These are phyloP conservation scores for Hydrozoanthus tunicans DNA, from an alignment of 64 coral and sea anemone species.

Conservation along the genomic window DNA sequence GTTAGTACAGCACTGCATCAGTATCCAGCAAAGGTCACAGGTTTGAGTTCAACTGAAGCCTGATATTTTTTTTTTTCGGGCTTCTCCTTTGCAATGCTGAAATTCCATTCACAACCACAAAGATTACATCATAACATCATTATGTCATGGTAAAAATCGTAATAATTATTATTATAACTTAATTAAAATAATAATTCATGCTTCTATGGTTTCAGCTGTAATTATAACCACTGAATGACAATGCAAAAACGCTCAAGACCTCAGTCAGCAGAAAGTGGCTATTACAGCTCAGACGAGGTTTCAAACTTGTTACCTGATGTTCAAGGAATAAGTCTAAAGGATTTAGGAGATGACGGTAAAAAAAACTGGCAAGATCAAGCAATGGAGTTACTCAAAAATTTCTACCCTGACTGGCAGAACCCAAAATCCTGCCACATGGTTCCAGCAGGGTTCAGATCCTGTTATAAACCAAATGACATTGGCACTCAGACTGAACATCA, in stretches of 20 bases:
- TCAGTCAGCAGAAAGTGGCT: slow-evolving; percentile 4
- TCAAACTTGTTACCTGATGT: neutral
- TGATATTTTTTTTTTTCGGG: too few relatives aligned
- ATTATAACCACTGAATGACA: neutral
- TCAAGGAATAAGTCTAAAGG: neutral
- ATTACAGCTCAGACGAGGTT: neutral
- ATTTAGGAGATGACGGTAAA: slow-evolving; percentile 42
- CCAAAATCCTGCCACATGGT: slow-evolving; percentile 42
- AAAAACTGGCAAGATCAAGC: slow-evolving; percentile 62
- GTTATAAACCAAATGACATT: neutral
- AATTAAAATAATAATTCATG: too few relatives aligned
- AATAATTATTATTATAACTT: too few relatives aligned
- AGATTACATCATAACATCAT: too few relatives aligned
- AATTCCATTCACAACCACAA: too few relatives aligned
- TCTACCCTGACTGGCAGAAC: slow-evolving; percentile 44
- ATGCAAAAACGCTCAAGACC: neutral
- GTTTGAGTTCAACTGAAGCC: too few relatives aligned
- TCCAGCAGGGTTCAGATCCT: neutral
- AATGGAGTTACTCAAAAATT: neutral
- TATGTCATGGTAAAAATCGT: too few relatives aligned
- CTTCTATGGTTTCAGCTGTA: too few relatives aligned
- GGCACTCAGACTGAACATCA: slow-evolving; percentile 30
- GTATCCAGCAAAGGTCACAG: too few relatives aligned
- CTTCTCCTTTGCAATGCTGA: too few relatives aligned
- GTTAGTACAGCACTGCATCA: too few relatives aligned